These are phyloP conservation scores for Pluvialis apricaria DNA, from an alignment of 2,113 vertebrate species.

Conservation along the genomic window DNA sequence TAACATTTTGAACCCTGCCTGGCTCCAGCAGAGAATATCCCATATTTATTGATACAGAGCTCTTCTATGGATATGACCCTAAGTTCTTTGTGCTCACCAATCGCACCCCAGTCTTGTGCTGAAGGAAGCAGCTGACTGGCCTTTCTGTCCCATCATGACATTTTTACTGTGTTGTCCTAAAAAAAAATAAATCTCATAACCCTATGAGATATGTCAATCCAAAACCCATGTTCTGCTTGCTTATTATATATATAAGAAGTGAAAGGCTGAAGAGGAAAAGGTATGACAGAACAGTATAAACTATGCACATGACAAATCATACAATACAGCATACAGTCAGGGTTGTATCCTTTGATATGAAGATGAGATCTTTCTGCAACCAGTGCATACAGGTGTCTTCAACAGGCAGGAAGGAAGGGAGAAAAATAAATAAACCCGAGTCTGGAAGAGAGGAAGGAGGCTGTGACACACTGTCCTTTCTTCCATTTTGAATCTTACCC, in stretches of 20 bases:
- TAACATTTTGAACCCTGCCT: neutral
- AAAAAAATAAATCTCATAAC: neutral
- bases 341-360: neutral
- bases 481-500: neutral
- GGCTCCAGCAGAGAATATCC: neutral
- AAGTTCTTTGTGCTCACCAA: neutral
- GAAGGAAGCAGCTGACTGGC: slow-evolving; percentile 6
- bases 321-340: neutral
- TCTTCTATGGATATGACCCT: neutral
- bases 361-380: neutral
- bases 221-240: neutral
- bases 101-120: neutral
- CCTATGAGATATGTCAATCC: neutral
- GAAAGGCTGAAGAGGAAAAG: neutral
- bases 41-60: slow-evolving; percentile 7
- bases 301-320: neutral
- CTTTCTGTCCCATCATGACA: neutral
- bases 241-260: neutral
- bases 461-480: neutral
- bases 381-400: neutral
- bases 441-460: neutral
- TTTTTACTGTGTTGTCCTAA: neutral
- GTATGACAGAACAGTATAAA: neutral
- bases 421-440: neutral
- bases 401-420: neutral